Conservation (phyloP, 92 coral and sea anemone genomes). For the Paragorgia papillata region DNA sequence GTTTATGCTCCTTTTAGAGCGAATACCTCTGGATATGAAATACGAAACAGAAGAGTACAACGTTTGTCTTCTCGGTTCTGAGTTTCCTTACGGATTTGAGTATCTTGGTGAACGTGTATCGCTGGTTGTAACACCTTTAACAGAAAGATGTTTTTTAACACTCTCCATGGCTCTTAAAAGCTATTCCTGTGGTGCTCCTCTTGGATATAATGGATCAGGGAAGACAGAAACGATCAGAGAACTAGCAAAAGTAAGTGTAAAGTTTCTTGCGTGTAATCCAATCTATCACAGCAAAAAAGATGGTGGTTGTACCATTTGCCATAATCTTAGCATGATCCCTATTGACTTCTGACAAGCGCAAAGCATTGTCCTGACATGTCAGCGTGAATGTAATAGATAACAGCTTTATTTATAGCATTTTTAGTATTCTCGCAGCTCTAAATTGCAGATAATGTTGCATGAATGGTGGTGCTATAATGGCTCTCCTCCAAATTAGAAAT, state of each 20-base stretch:
- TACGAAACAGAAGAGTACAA: conserved; percentile 65
- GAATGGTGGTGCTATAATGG: no score
- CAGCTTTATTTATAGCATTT: no score
- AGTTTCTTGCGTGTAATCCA: background rate
- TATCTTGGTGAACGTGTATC: conserved; percentile 80
- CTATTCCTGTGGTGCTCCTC: conserved; percentile 76
- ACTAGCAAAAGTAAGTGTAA: conserved; percentile 71
- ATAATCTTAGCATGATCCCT: no score
- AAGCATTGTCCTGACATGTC: no score
- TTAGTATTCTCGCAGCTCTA: no score
- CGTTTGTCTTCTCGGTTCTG: conserved; percentile 72
- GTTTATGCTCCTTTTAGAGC: conserved; percentile 27
- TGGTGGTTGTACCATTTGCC: background rate
- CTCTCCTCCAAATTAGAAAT: no score
- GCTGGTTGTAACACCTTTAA: conserved; percentile 82
- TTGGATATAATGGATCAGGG: conserved; percentile 86
- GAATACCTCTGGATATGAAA: conserved; percentile 58
- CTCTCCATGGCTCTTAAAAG: conserved; percentile 81
- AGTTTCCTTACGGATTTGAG: conserved; percentile 82
- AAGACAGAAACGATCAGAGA: conserved; percentile 89
- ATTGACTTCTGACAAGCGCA: no score
- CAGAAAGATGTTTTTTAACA: conserved; percentile 81
- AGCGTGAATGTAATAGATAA: no score
- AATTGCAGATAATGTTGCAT: no score
- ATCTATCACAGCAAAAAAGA: background rate